Evolutionary conservation across 2,797 vertebrate genomes (phyloP), one percentile per base, ranked within the genome.

Genomic region (Paramormyrops hopkinsi): DNA sequence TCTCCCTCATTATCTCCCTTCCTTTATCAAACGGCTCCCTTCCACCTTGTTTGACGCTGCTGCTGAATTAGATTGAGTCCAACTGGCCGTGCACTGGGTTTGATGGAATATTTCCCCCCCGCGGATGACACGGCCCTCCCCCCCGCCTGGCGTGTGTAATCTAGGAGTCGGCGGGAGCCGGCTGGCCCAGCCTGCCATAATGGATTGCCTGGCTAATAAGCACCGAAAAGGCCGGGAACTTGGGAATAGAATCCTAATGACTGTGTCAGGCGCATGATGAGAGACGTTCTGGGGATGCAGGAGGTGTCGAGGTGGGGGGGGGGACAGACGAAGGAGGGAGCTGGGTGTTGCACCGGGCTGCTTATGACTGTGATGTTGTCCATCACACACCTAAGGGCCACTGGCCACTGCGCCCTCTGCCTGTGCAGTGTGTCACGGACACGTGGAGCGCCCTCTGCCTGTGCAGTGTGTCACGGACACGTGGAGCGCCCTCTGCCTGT

Each of bases 201-300:
- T 95, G 92, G 96, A 97, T 96, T 95, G 95, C 93, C 93, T 94
- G 83, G 91, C 95, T 96, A 97, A 97, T 96, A 94, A 95, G 95
- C 94, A 95, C 93, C 95, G 96, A 97, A 96, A 95, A 95, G 95
- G 37, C 88, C 9, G 79, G 25, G 88, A 91, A 88, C 87, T 88
- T 93, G 93, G 95, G 93, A 95, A 94, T 93, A 93, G 92, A 94
- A 96, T 95, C 92, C 93, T 96, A 96, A 96, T 95, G 92, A 93
- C 92, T 94, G 93, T 95, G 95, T 96, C 95, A 96, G 93, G 92
- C 91, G 88, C 87, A 91, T 93, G 92, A 93, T 93, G 79, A 94
- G 92, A 91, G 90, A 88, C 90, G 83, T 29, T 65, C 90, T 92
- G 92, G 76, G 2, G 91, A 54, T 88, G 73, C 1, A 4, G 25